These are phyloP conservation scores for Brassicogethes aeneus DNA, from an alignment of 2,888 invertebrate species.

Conservation along the genomic window DNA sequence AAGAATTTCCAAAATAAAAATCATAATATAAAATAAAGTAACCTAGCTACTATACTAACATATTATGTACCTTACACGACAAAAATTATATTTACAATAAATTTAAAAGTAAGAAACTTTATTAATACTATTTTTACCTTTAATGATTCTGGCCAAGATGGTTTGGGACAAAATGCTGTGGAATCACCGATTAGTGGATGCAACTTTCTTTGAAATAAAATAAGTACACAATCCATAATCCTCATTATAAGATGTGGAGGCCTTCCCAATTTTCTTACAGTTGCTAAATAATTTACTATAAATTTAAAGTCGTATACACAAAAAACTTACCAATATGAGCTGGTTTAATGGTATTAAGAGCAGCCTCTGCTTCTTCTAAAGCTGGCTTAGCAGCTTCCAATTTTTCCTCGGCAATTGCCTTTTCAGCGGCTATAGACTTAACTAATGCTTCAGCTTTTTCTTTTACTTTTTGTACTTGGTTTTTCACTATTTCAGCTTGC, in stretches of 20 bases:
- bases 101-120: background rate
- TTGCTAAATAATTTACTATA: constrained; percentile 43
- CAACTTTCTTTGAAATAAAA: constrained; percentile 83
- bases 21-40: too few species aligned
- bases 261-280: constrained; percentile 86
- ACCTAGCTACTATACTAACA: too few species aligned
- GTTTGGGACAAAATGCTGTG: constrained; percentile 78
- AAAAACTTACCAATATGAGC: constrained; percentile 66
- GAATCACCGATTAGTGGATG: constrained; percentile 76
- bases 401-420: constrained; percentile 84
- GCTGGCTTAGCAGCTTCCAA: constrained; percentile 94
- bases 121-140: constrained; percentile 46
- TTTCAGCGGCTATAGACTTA: constrained; percentile 79
- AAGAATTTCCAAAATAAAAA: too few species aligned
- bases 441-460: constrained; percentile 90
- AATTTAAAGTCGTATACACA: constrained; percentile 1
- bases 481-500: constrained; percentile 92
- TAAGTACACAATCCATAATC: constrained; percentile 94
- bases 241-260: constrained; percentile 96
- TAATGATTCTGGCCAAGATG: constrained; percentile 93
- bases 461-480: constrained; percentile 91
- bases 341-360: constrained; percentile 92
- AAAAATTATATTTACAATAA: constrained; percentile 1
- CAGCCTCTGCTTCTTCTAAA: constrained; percentile 88
- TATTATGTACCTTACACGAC: too few species aligned